These are phyloP conservation scores for Reinhardtius hippoglossoides DNA, from an alignment of 2,113 vertebrate genomes.

Conservation along the genomic window DNA sequence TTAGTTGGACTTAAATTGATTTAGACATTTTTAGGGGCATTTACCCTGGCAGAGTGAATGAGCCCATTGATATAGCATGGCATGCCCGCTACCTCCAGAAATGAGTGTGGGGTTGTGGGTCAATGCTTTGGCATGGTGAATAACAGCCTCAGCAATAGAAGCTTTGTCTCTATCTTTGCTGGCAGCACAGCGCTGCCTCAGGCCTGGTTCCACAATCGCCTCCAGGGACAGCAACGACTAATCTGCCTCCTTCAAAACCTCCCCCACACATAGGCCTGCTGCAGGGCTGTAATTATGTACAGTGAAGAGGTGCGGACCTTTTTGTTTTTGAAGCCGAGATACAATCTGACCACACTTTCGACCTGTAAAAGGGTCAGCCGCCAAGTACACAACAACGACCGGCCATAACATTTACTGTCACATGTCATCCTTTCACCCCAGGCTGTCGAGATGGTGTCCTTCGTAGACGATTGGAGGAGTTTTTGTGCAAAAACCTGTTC, in stretches of 20 bases:
- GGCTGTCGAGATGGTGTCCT: too few relatives aligned
- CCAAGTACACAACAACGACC: slow-evolving; percentile 36
- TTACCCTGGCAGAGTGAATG: slow-evolving; percentile 56
- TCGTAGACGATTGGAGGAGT: too few relatives aligned
- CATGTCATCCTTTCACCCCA: too few relatives aligned
- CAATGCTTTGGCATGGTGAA: slow-evolving; percentile 48
- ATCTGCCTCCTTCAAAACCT: slow-evolving; percentile 36
- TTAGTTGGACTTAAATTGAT: slow-evolving; percentile 57
- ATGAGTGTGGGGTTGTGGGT: slow-evolving; percentile 57
- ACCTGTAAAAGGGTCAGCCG: slow-evolving; percentile 46
- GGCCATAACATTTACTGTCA: too few relatives aligned
- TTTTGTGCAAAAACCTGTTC: too few relatives aligned
- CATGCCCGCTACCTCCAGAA: slow-evolving; percentile 51
- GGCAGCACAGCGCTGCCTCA: slow-evolving; percentile 27
- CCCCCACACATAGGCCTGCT: slow-evolving; percentile 2
- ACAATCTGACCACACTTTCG: slow-evolving; percentile 60
- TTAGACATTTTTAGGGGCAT: slow-evolving; percentile 44
- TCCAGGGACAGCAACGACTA: slow-evolving; percentile 37
- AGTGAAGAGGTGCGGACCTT: slow-evolving; percentile 46
- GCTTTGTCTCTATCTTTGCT: slow-evolving; percentile 69
- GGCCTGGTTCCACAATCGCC: slow-evolving; percentile 48
- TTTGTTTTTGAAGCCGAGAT: slow-evolving; percentile 55
- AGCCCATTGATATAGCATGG: slow-evolving; percentile 67
- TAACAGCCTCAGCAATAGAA: slow-evolving; percentile 65
- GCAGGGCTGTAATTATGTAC: slow-evolving; percentile 33